Evolutionary conservation across 2,113 vertebrate genomes (phyloP).

Genomic region (Notothenia rossii): DNA sequence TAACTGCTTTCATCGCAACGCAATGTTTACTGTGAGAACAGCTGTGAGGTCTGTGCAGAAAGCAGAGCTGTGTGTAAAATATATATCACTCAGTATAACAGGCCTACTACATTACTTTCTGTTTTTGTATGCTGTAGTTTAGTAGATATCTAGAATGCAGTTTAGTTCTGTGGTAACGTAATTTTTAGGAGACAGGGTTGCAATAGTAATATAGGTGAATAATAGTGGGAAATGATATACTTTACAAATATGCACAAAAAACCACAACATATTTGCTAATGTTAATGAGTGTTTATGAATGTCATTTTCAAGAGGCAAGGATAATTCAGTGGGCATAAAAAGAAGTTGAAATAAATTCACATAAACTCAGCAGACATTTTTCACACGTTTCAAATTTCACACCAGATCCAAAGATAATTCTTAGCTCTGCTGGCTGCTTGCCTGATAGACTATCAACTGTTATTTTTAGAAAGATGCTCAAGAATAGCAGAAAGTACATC

Average conservation of each 20-base stretch:
- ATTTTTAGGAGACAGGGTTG: too few relatives aligned
- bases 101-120: too few relatives aligned
- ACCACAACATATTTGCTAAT: not conserved
- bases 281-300: not conserved
- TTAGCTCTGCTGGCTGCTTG: slow-evolving; percentile 1
- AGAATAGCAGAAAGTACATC: slow-evolving; percentile 14
- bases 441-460: slow-evolving; percentile 18
- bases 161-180: too few relatives aligned
- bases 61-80: too few relatives aligned
- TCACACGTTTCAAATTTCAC: slow-evolving; percentile 14
- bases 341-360: not conserved
- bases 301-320: not conserved
- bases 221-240: too few relatives aligned
- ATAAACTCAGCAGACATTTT: not conserved
- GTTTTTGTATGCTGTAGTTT: too few relatives aligned
- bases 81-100: too few relatives aligned
- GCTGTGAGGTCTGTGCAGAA: too few relatives aligned
- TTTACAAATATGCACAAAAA: not conserved
- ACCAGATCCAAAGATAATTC: slow-evolving; percentile 11
- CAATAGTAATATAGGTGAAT: too few relatives aligned
- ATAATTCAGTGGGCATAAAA: not conserved
- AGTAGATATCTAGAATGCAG: too few relatives aligned
- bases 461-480: slow-evolving; percentile 13
- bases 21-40: too few relatives aligned
- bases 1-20: too few relatives aligned